A percentile compares a stretch with the other conserved stretches of the same genome.
Evolutionary conservation across 2,797 vertebrate genomes (phyloP).

Genomic region (Mus caroli): DNA sequence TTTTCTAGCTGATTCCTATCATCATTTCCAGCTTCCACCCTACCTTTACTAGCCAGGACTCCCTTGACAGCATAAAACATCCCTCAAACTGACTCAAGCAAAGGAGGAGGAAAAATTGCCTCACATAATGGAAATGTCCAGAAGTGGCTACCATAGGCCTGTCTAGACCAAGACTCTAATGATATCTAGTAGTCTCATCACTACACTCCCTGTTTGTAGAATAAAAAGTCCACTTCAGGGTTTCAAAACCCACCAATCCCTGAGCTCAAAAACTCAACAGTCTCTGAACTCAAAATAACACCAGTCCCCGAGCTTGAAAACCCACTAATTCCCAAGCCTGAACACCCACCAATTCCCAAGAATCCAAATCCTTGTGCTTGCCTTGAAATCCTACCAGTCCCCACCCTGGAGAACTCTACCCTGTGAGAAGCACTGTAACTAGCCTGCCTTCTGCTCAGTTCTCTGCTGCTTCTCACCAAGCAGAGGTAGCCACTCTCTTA

Average conservation of each 20-base stretch:
- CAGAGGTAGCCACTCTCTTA: not conserved
- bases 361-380: not conserved
- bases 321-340: not conserved
- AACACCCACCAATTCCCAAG: not conserved
- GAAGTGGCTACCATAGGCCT: not conserved
- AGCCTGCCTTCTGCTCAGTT: not conserved
- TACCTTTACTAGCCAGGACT: not conserved
- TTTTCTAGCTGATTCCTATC: not conserved
- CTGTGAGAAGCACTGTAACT: not conserved
- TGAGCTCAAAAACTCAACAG: no score
- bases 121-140: not conserved
- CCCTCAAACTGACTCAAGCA: not conserved
- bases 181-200: not conserved
- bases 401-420: not conserved
- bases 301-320: not conserved
- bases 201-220: not conserved
- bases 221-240: not conserved
- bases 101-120: not conserved
- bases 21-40: not conserved
- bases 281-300: not conserved
- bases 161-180: not conserved
- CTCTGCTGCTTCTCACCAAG: not conserved
- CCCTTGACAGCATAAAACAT: not conserved
- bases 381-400: not conserved
- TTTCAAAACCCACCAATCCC: not conserved